These are phyloP conservation scores for Etheostoma perlongum DNA, from an alignment of 2,797 vertebrate species.

Conservation along the genomic window DNA sequence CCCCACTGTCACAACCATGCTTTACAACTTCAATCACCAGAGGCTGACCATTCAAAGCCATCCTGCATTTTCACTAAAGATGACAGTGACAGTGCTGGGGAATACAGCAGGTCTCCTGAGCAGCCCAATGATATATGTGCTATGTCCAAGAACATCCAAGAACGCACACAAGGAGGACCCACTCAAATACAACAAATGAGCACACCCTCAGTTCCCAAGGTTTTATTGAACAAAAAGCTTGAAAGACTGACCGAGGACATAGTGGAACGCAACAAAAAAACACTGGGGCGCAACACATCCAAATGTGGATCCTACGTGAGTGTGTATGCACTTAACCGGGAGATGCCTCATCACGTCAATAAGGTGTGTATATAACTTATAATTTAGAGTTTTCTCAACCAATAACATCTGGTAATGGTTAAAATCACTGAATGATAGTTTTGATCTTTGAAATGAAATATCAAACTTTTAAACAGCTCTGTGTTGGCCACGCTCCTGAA, in stretches of 20 bases:
- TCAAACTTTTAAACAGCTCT: not conserved
- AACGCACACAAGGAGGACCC: conserved; percentile 7
- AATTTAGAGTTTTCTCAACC: not conserved
- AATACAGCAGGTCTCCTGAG: conserved; percentile 19
- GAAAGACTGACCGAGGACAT: conserved; percentile 79
- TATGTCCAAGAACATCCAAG: not conserved
- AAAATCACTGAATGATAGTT: not conserved
- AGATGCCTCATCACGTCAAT: conserved; percentile 44
- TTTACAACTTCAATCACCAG: not conserved
- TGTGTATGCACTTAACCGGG: conserved; percentile 77
- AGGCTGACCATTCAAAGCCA: not conserved
- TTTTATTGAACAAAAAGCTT: conserved; percentile 42
- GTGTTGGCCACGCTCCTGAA: not conserved
- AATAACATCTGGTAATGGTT: not conserved
- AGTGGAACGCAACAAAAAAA: conserved; percentile 88
- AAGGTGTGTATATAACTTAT: conserved; percentile 76
- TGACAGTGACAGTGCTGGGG: not conserved
- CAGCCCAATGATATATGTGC: conserved; percentile 13
- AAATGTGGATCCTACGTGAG: conserved; percentile 85
- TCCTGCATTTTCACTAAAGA: conserved; percentile 1
- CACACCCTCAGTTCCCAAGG: conserved; percentile 22
- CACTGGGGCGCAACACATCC: conserved; percentile 82
- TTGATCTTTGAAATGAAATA: not conserved
- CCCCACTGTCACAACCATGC: not conserved
- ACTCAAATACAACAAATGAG: conserved; percentile 18